Conservation (phyloP, 2,797 vertebrate species). For the Diplodus sargus region DNA sequence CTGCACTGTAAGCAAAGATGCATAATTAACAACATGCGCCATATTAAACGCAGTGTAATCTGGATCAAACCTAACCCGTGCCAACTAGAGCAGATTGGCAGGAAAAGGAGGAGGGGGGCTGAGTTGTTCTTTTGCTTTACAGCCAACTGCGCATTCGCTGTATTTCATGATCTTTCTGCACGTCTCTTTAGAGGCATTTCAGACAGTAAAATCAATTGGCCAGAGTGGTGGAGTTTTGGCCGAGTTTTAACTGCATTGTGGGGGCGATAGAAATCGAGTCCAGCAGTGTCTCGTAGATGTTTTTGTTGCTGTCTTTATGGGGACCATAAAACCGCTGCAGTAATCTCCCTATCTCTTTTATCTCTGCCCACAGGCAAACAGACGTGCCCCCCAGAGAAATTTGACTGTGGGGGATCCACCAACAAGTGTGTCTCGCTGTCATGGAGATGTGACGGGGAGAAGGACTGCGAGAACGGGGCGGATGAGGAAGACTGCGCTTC, state of each 20-base stretch:
- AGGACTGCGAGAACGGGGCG: conserved; percentile 93
- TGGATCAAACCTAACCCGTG: conserved; percentile 69
- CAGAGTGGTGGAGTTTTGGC: conserved; percentile 47
- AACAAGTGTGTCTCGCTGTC: conserved; percentile 95
- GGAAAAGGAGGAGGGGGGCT: conserved; percentile 27
- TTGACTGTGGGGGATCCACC: conserved; percentile 93
- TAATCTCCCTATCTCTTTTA: conserved; percentile 62
- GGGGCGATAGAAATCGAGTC: conserved; percentile 49
- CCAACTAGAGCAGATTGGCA: conserved; percentile 80
- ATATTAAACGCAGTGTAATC: conserved; percentile 73
- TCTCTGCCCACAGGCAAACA: conserved; percentile 87
- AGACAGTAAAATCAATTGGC: conserved; percentile 66
- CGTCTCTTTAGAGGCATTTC: conserved; percentile 43
- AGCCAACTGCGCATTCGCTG: conserved; percentile 62
- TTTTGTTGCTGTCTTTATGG: conserved; percentile 43
- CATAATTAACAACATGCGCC: conserved; percentile 78
- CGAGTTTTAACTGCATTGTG: conserved; percentile 45
- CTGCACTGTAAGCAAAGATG: conserved; percentile 69
- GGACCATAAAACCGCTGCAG: conserved; percentile 42
- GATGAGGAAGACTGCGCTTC: conserved; percentile 94
- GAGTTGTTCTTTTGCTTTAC: conserved; percentile 42
- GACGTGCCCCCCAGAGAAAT: conserved; percentile 95
- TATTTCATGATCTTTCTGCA: conserved; percentile 57
- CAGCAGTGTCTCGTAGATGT: conserved; percentile 13
- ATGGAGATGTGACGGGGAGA: conserved; percentile 96